Percentiles rank a stretch among this genome's conserved stretches.
Conservation (phyloP, 1,140 invertebrate species). For the Leptinotarsa lineolata region DNA sequence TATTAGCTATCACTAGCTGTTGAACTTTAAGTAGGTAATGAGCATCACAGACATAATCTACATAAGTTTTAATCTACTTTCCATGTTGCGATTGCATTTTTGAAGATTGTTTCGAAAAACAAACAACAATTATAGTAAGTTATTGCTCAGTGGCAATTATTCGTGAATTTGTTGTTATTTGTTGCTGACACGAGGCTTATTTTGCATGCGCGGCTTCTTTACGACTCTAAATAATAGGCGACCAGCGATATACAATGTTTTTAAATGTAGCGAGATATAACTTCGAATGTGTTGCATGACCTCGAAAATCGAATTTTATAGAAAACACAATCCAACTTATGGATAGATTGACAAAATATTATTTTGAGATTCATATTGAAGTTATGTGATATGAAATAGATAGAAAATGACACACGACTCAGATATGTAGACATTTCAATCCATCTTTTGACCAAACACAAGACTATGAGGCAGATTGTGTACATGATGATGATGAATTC, state of each 20-base stretch:
- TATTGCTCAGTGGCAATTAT: neutral
- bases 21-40: neutral
- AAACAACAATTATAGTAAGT: neutral
- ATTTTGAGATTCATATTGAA: neutral
- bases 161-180: slow-evolving; percentile 6
- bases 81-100: neutral
- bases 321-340: neutral
- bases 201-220: neutral
- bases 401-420: no score
- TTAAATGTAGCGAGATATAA: neutral
- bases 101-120: neutral
- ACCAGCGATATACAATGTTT: neutral
- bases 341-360: neutral
- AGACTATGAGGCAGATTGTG: no score
- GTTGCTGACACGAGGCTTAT: slow-evolving; percentile 2
- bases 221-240: neutral
- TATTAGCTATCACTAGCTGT: no score
- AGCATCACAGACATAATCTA: neutral
- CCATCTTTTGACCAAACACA: no score
- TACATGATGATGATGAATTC: no score
- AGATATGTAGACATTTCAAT: no score
- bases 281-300: neutral
- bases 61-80: neutral
- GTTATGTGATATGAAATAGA: no score
- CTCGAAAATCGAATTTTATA: neutral